These are phyloP conservation scores for Picathartes gymnocephalus DNA, from an alignment of 2,113 vertebrate genomes.

Conservation along the genomic window DNA sequence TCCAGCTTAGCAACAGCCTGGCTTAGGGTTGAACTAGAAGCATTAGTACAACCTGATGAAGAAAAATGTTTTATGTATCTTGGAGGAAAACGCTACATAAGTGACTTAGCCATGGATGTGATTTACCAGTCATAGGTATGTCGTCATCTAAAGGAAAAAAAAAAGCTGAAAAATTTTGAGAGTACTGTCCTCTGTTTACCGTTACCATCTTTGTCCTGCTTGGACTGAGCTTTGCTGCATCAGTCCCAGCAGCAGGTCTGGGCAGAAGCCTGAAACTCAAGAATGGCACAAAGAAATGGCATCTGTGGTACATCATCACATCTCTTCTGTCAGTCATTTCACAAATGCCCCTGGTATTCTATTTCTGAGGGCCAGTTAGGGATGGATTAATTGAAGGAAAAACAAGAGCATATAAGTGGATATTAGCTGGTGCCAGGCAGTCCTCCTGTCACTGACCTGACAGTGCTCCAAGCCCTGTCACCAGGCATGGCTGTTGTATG, in stretches of 20 bases:
- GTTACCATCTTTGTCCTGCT: background rate
- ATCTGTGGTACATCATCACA: background rate
- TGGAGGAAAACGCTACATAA: background rate
- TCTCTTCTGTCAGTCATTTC: background rate
- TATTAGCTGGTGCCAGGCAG: background rate
- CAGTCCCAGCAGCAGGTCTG: background rate
- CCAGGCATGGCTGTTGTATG: background rate
- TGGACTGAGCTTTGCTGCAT: background rate
- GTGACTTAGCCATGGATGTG: background rate
- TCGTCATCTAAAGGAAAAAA: background rate
- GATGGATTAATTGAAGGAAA: slow-evolving; percentile 16
- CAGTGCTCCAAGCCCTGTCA: background rate
- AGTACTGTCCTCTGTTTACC: background rate
- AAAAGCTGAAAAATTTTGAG: background rate
- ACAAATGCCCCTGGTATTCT: background rate
- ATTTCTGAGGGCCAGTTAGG: background rate
- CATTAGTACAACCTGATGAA: background rate
- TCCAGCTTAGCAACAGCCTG: background rate
- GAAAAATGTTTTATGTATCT: background rate
- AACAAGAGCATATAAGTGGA: background rate
- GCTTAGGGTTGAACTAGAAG: background rate
- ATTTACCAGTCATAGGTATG: fast-evolving
- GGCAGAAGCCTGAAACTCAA: background rate
- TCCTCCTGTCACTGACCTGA: background rate
- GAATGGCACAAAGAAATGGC: background rate